Conservation (phyloP, 92 coral and sea anemone genomes). For the Blastomussa wellsi region DNA sequence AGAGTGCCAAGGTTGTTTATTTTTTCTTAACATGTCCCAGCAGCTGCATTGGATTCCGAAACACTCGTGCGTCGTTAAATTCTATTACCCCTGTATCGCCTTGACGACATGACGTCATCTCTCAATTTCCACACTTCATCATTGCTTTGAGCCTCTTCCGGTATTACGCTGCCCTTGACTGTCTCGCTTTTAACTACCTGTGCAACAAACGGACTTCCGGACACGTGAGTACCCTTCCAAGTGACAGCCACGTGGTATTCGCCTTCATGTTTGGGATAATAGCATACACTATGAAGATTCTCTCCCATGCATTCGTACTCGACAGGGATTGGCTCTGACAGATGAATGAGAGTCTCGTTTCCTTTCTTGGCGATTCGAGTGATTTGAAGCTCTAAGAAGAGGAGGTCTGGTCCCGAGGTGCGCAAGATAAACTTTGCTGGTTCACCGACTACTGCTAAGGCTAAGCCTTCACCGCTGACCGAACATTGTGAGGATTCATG, state of each 20-base stretch:
- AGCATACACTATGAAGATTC: conserved; percentile 74
- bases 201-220: conserved; percentile 83
- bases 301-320: conserved; percentile 84
- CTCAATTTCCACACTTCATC: conserved; percentile 66
- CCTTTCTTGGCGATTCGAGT: conserved; percentile 63
- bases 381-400: conserved; percentile 76
- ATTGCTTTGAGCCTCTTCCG: conserved; percentile 11
- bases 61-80: conserved; percentile 5
- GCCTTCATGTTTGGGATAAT: conserved; percentile 72
- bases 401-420: conserved; percentile 78
- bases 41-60: neutral
- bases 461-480: conserved; percentile 84
- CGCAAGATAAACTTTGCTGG: conserved; percentile 78
- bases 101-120: conserved; percentile 40
- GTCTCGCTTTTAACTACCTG: conserved; percentile 56
- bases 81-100: conserved; percentile 21
- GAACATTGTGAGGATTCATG: conserved; percentile 61
- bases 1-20: no score
- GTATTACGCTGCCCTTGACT: conserved; percentile 14
- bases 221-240: conserved; percentile 86
- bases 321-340: conserved; percentile 60
- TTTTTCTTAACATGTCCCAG: neutral
- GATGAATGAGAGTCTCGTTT: conserved; percentile 43
- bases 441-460: conserved; percentile 58
- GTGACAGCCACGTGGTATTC: conserved; percentile 76